A percentile compares a stretch with the other conserved stretches of the same genome.
Evolutionary conservation across 2,113 vertebrate genomes (phyloP).

Genomic region (Peucedramus taeniatus): DNA sequence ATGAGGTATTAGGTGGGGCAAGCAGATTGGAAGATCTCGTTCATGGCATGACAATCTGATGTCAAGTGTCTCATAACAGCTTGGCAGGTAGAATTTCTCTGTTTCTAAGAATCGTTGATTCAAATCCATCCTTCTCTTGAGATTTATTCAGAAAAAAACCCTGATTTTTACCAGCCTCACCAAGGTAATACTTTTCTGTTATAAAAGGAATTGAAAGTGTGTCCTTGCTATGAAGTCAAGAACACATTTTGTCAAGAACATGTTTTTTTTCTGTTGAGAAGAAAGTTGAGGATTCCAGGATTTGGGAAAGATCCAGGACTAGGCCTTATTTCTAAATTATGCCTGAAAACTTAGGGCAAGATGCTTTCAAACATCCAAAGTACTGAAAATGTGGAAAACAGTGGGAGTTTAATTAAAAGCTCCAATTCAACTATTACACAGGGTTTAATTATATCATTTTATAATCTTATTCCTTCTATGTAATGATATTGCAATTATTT

Average conservation of each 20-base stretch:
- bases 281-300: background rate
- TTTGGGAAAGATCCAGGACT: background rate
- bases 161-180: background rate
- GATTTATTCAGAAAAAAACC: background rate
- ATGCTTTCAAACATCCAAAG: background rate
- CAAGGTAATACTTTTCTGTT: background rate
- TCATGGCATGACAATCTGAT: background rate
- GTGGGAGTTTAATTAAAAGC: background rate
- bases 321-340: background rate
- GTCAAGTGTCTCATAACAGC: background rate
- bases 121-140: background rate
- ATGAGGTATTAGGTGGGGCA: background rate
- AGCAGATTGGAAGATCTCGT: background rate
- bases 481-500: background rate
- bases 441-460: background rate
- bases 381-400: background rate
- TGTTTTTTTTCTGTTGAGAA: background rate
- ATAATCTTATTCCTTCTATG: background rate
- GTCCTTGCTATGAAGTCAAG: background rate
- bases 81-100: background rate
- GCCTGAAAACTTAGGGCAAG: background rate
- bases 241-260: background rate
- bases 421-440: background rate
- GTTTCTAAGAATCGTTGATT: background rate
- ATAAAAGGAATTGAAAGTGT: background rate